These are phyloP conservation scores for Leptinotarsa lineolata DNA, from an alignment of 1,140 invertebrate species.

Conservation along the genomic window DNA sequence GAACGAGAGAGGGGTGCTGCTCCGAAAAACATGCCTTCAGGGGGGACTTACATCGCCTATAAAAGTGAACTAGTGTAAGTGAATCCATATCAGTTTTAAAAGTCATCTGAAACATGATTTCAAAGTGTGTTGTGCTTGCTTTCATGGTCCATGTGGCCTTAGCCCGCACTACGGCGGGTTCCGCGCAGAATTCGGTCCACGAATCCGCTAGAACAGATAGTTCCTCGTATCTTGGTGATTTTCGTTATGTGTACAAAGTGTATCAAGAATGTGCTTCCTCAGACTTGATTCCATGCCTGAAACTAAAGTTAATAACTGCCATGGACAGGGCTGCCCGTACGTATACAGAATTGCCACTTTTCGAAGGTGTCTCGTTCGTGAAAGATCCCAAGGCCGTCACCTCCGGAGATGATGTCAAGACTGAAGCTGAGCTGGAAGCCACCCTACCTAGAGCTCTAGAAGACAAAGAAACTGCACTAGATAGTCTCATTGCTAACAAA, in stretches of 20 bases:
- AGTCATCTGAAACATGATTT: slow-evolving; percentile 47
- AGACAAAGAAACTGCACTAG: slow-evolving; percentile 73
- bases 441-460: slow-evolving; percentile 69
- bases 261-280: slow-evolving; percentile 76
- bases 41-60: slow-evolving; percentile 43
- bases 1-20: slow-evolving; percentile 22
- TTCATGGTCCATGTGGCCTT: slow-evolving; percentile 51
- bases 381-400: slow-evolving; percentile 61
- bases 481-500: slow-evolving; percentile 74
- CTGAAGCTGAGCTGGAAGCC: slow-evolving; percentile 68
- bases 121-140: slow-evolving; percentile 53
- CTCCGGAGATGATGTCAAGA: slow-evolving; percentile 53
- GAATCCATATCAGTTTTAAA: slow-evolving; percentile 53
- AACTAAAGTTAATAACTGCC: slow-evolving; percentile 73
- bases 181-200: slow-evolving; percentile 56
- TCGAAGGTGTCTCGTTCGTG: slow-evolving; percentile 74
- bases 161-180: slow-evolving; percentile 58
- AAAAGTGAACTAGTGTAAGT: slow-evolving; percentile 54
- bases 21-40: slow-evolving; percentile 4
- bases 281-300: slow-evolving; percentile 74
- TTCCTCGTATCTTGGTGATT: slow-evolving; percentile 59
- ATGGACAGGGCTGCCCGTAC: slow-evolving; percentile 71
- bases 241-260: slow-evolving; percentile 63
- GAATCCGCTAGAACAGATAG: slow-evolving; percentile 56
- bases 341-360: slow-evolving; percentile 63